phyloP scores from a whole-genome alignment of 2,797 vertebrate species.

The Enteromius radiatus region DNA sequence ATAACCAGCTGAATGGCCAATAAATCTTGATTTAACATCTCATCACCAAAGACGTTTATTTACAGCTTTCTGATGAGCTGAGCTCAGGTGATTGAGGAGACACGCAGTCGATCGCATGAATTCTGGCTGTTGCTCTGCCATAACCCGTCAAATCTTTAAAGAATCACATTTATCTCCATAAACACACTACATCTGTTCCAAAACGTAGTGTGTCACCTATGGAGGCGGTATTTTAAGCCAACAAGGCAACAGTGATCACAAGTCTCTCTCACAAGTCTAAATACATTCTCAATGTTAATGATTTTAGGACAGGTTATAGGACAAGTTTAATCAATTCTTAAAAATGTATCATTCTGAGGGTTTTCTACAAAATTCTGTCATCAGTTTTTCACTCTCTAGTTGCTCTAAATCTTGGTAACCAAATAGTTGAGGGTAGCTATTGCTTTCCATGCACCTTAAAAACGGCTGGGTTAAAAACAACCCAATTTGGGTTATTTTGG shows the following conservation, averaged over 20 bases:
- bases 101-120: neutral
- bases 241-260: neutral
- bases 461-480: no score
- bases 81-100: slow-evolving; percentile 7
- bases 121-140: slow-evolving; percentile 5
- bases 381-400: neutral
- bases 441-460: no score
- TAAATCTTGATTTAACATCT: slow-evolving; percentile 42
- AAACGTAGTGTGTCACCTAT: neutral
- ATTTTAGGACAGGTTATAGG: neutral
- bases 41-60: neutral
- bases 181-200: neutral
- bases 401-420: neutral
- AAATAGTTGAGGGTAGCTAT: neutral
- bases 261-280: neutral
- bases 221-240: neutral
- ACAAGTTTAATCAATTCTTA: neutral
- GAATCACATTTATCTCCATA: slow-evolving; percentile 9
- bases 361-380: neutral
- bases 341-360: neutral
- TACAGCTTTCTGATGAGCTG: neutral
- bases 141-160: slow-evolving; percentile 36
- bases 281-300: neutral
- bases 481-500: no score
- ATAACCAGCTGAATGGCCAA: slow-evolving; percentile 23